A percentile compares a stretch with the other conserved stretches of the same genome.
Conservation (phyloP, 2,113 vertebrate species). For the Odobenus rosmarus region DNA sequence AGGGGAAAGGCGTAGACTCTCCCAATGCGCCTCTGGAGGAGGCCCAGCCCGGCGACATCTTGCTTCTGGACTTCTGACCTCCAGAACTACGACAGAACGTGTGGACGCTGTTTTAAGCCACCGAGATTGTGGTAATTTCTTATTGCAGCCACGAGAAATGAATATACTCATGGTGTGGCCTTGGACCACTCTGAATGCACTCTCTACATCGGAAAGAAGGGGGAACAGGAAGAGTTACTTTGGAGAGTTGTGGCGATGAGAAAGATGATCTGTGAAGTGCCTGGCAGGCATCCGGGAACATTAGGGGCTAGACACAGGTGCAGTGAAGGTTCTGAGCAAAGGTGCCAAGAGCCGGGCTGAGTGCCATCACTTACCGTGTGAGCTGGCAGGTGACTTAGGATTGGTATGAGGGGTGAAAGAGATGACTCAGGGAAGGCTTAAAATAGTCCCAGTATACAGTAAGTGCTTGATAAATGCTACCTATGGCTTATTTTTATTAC, state of each 20-base stretch:
- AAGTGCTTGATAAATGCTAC: background rate
- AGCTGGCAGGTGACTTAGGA: background rate
- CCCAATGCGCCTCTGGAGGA: background rate
- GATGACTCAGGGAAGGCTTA: background rate
- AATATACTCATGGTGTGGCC: background rate
- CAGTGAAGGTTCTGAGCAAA: background rate
- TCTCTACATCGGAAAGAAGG: background rate
- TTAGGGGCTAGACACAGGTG: background rate
- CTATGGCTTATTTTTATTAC: background rate
- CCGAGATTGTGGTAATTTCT: background rate
- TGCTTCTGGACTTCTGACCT: background rate
- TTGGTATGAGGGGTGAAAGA: background rate
- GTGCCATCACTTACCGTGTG: background rate
- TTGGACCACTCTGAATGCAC: background rate
- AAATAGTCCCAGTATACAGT: accelerated
- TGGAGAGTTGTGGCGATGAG: accelerated
- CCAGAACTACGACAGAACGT: background rate
- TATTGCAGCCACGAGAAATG: background rate
- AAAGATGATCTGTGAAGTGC: background rate
- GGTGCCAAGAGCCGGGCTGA: too few relatives aligned
- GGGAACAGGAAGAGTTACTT: background rate
- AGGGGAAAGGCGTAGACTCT: background rate
- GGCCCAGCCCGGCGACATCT: background rate
- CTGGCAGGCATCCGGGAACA: background rate
- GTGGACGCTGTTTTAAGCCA: background rate